phyloP scores from a whole-genome alignment of 2,113 vertebrate genomes.

The Capreolus pygargus region DNA sequence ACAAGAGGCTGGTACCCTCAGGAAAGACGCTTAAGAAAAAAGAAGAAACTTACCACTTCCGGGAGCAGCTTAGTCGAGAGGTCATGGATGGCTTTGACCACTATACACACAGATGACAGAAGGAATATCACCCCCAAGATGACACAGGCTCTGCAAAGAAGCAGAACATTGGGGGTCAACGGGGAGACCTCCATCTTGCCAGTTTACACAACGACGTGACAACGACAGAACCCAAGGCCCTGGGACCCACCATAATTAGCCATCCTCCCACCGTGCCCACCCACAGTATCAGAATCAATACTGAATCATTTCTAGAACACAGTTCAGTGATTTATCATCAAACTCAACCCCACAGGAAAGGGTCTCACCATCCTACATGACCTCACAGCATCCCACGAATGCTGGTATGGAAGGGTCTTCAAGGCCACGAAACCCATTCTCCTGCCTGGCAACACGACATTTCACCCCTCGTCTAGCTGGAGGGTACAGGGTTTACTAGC shows the following conservation, averaged over 20 bases:
- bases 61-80: constrained; percentile 91
- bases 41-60: constrained; percentile 92
- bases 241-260: neutral
- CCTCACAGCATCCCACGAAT: neutral
- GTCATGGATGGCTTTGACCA: constrained; percentile 97
- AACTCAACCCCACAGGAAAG: neutral
- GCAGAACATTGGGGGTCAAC: constrained; percentile 50
- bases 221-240: neutral
- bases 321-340: neutral
- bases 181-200: neutral
- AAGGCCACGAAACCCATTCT: neutral
- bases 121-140: constrained; percentile 94
- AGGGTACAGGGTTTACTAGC: neutral
- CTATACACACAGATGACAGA: constrained; percentile 94
- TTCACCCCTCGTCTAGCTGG: too few relatives aligned
- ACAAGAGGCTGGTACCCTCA: neutral
- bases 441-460: neutral
- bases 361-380: neutral
- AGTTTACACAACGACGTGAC: neutral
- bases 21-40: neutral
- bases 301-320: neutral
- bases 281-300: neutral
- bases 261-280: neutral
- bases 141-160: constrained; percentile 91
- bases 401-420: neutral